These are phyloP conservation scores for Casuarius casuarius DNA, from an alignment of 2,113 vertebrate species.

Conservation along the genomic window DNA sequence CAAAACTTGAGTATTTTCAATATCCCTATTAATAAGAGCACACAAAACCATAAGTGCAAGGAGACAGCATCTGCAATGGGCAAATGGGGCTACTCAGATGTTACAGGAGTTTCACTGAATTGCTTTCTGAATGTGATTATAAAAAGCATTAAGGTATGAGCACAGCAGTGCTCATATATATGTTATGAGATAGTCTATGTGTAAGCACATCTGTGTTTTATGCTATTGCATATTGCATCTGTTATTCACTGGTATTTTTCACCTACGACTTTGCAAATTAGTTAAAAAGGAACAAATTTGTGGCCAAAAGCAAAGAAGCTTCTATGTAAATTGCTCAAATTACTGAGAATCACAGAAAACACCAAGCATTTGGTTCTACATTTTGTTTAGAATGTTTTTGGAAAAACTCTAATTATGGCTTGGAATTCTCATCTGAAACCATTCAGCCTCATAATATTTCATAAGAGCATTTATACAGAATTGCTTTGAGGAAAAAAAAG, in stretches of 20 bases:
- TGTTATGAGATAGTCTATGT: background rate
- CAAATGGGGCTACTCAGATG: background rate
- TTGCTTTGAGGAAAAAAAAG: background rate
- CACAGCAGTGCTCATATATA: background rate
- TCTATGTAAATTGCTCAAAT: background rate
- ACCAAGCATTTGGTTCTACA: background rate
- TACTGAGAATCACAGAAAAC: background rate
- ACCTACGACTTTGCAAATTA: background rate
- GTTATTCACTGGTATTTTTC: background rate
- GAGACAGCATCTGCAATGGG: background rate
- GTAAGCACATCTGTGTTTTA: background rate
- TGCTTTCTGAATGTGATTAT: background rate
- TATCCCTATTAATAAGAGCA: background rate
- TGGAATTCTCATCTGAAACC: constrained; percentile 11
- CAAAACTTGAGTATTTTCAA: background rate
- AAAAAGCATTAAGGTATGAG: background rate
- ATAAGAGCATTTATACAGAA: background rate
- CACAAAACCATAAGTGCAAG: background rate
- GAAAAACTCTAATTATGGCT: background rate
- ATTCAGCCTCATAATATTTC: background rate
- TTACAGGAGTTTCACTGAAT: background rate
- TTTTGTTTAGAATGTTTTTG: background rate
- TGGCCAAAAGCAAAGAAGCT: background rate
- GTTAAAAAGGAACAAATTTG: too few species aligned
- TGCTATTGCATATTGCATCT: background rate